These are phyloP conservation scores for Drosophila algonquin DNA, from an alignment of 2,888 invertebrate species.

Conservation along the genomic window DNA sequence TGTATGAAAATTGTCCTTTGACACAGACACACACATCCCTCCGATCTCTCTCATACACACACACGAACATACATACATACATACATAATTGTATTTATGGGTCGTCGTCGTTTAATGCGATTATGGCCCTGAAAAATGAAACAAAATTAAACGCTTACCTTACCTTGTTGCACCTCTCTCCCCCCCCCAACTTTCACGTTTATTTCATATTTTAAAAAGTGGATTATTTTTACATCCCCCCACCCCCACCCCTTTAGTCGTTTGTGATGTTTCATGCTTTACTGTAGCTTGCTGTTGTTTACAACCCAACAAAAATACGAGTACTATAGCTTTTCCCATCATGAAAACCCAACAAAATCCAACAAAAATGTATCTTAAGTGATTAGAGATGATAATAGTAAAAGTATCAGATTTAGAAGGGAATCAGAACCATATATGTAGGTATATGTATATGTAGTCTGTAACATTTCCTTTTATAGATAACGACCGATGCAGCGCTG, in stretches of 20 bases:
- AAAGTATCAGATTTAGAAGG: neutral
- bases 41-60: conserved; percentile 3
- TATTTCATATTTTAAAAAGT: conserved; percentile 8
- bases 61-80: conserved; percentile 25
- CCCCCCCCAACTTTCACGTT: neutral
- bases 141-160: conserved; percentile 46
- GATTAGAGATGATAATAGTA: neutral
- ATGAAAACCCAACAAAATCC: neutral
- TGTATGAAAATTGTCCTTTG: conserved; percentile 76
- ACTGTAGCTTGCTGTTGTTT: neutral
- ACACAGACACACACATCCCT: conserved; percentile 40
- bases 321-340: neutral
- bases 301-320: neutral
- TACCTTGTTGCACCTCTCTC: conserved; percentile 39
- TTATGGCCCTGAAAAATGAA: conserved; percentile 50
- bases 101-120: conserved; percentile 63
- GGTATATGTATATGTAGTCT: neutral
- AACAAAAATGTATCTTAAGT: neutral
- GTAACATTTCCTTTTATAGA: neutral
- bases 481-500: conserved; percentile 80
- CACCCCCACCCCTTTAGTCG: neutral
- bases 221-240: conserved; percentile 18
- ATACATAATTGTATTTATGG: conserved; percentile 61
- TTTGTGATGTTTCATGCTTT: conserved; percentile 10
- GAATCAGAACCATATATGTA: neutral